Evolutionary conservation across 2,797 vertebrate genomes (phyloP).

Genomic region (Ara ararauna): DNA sequence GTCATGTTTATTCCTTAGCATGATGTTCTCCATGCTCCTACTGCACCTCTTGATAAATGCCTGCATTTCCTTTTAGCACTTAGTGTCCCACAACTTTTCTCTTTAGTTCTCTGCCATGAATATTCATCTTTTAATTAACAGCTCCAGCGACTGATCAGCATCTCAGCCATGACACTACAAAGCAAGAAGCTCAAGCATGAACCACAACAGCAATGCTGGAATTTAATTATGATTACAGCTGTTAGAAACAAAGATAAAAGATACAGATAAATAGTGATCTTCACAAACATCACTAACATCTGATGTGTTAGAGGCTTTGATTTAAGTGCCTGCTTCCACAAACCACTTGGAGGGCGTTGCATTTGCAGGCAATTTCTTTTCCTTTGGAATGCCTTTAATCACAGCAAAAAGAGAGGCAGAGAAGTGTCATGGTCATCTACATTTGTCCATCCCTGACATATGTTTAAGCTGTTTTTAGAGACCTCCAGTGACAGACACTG

Average conservation of each 20-base stretch:
- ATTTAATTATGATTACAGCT: background rate
- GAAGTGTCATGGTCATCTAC: background rate
- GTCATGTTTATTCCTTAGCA: background rate
- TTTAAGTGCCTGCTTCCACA: background rate
- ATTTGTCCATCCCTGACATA: background rate
- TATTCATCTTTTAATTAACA: constrained; percentile 2
- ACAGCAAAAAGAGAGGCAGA: background rate
- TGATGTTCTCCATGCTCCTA: background rate
- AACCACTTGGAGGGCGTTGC: background rate
- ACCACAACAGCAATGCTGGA: background rate
- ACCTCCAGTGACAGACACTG: background rate
- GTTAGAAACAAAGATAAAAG: constrained; percentile 7
- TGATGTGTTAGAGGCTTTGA: background rate
- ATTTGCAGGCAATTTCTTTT: background rate
- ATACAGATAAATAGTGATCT: background rate
- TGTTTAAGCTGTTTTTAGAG: background rate
- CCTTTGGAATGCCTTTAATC: background rate
- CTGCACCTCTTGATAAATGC: background rate
- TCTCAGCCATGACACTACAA: background rate
- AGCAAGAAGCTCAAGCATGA: background rate
- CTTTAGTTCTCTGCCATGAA: background rate
- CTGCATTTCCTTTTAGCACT: background rate
- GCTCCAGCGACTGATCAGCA: background rate
- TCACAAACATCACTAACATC: background rate
- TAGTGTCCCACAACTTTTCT: background rate